Evolutionary conservation across 2,113 vertebrate species (phyloP), one percentile per base, ranked within the genome.

Genomic region (Scophthalmus maximus): DNA sequence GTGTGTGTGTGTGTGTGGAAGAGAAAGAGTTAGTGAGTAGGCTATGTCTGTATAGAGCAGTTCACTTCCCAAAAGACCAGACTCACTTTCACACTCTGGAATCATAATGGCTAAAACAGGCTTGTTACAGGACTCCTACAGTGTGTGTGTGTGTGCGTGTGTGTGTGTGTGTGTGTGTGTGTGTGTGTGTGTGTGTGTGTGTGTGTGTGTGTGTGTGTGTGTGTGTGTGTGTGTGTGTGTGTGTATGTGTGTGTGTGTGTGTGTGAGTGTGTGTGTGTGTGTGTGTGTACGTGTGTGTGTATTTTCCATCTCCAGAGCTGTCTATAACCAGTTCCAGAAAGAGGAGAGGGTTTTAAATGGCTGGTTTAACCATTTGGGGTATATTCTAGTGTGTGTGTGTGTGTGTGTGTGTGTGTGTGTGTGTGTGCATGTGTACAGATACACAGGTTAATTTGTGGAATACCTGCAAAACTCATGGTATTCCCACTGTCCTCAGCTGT

Each of bases 21-120:
- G 42, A 17, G 42, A 17, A 17, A 17, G 18, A 17, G 42, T 15
- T 11, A 8, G 34, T 44, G 22, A 29, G 50, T 34, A 26, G 26
- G 30, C 12, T 74, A 64, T 70, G 57, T 63, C 38, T 58, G 85
- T 65, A 76, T 64, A 29, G 79, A 81, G 56, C 74, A 86, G 90
- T 89, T 87, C 87, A 89, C 88, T 83, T 90, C 88, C 88, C 87
- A 82, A 80, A 84, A 89, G 90, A 88, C 87, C 73, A 87, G 88
- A 79, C 84, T 90, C 87, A 88, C 87, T 89, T 91, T 89, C 79
- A 86, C 84, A 85, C 84, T 84, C 73, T 79, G 62, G 75, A 83
- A 71, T 83, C 66, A 71, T 85, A 80, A 90, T 91, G 87, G 68
- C 77, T 90, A 84, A 88, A 90, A 84, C 88, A 88, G 87, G 68